Base-by-base conservation (phyloP, 1,140 invertebrate genomes). In the Onthophagus taurus region DNA sequence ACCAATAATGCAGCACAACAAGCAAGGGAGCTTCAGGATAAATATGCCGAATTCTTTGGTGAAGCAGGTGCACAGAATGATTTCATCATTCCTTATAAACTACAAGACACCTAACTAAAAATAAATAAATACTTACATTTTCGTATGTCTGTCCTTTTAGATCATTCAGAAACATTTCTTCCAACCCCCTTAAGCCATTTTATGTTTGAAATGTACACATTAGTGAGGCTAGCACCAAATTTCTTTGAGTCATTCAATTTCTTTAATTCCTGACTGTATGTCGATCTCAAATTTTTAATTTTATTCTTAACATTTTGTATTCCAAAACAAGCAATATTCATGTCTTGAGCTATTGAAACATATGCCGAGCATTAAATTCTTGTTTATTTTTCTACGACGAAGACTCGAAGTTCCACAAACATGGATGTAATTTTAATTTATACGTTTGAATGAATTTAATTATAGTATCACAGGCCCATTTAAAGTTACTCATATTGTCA, bases 171-270 rank as follows among this genome's bases (percentile, higher is more conserved):
- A 18, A n/a, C 16, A 14, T 45, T n/a, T n/a, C n/a, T n/a, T n/a
- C n/a, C 17, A 34, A 45, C 39, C 19, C 11, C 34, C 23, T 26
- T 38, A 38, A 47, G 42, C 36, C 45, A 47, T 31, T 35, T 47
- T 12, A 34, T 44, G 18, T 44, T 44, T 12, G 58, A 57, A 35
- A 24, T 43, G 42, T 59, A 60, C 4, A 51, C 31, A 9, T 60
- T 50, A 12, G 55, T 56, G 7, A 29, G 31, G 6, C 37, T 37
- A 21, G 35, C 30, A n/a, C 57, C 57, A 14, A 39, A 51, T 47
- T 42, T 47, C 30, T 33, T 37, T 4, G 52, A 55, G 1, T 56
- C 30, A 31, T 33, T 41, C 12, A 60, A 44, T 49, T 65, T 65
- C 47, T 57, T 55, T 23, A 17, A n/a, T 31, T 47, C 45, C 33